Evolutionary conservation across 2,888 invertebrate genomes (phyloP), one percentile per base, ranked within the genome.

Genomic region (Drosophila monieri): DNA sequence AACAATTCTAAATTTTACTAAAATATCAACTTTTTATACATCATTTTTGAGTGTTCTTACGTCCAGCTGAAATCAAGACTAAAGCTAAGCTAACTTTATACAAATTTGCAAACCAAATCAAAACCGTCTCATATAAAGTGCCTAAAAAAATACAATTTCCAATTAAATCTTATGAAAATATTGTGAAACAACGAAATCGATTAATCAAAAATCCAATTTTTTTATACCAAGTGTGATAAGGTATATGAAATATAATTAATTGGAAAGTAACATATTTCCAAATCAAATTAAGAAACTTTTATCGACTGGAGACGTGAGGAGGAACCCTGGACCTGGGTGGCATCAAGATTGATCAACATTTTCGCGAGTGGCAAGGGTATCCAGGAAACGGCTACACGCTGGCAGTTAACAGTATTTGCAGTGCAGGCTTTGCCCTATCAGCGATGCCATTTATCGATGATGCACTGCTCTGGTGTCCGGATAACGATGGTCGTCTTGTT

Each of bases 381-480:
- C 52, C 32, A 71, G 78, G 61, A 74, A 85, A 85, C 83, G 84
- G 85, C 85, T 79, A 78, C 88, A 91, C 90, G 89, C 91, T 91
- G 91, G 91, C 91, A 91, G 89, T 90, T 80, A 90, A 91, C 84
- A 89, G 90, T 76, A 89, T 91, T 85, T 89, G 91, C 74, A 90
- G 91, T 91, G 80, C 85, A 80, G 91, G 91, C 90, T 90, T 91
- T 90, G 91, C 91, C 90, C 88, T 90, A 81, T 90, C 94, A 95
- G 95, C 96, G 94, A 97, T 97, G 97, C 97, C 97, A 94, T 97
- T 97, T 94, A 97, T 97, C 93, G 97, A 97, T 94, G 97, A 97
- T 94, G 97, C 97, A 92, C 94, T 97, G 89, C 93, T 96, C 92
- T 97, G 97, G 97, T 96, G 97, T 94, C 96, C 97, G 90, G 97